These are phyloP conservation scores for Perdita meconis DNA, from an alignment of 2,888 invertebrate species.

Conservation along the genomic window DNA sequence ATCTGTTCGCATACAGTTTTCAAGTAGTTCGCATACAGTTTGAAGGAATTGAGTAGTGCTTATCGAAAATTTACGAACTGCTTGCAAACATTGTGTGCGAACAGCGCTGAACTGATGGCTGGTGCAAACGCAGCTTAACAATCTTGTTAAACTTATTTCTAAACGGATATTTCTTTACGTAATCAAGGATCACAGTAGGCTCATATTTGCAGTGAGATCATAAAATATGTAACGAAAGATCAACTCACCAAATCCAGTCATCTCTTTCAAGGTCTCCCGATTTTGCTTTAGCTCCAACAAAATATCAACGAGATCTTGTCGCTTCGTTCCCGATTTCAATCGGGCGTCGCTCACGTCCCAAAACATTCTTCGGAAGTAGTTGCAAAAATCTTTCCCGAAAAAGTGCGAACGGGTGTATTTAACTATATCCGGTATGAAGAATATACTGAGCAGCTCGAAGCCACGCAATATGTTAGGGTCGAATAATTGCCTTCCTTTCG, in stretches of 20 bases:
- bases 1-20: too few relatives aligned
- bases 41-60: too few relatives aligned
- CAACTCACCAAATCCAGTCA: constrained; percentile 62
- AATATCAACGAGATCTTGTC: constrained; percentile 85
- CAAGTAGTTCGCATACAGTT: too few relatives aligned
- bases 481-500: constrained; percentile 83
- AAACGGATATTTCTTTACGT: too few relatives aligned
- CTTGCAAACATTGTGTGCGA: too few relatives aligned
- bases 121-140: too few relatives aligned
- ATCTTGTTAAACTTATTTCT: too few relatives aligned
- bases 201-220: too few relatives aligned
- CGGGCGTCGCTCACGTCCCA: constrained; percentile 83
- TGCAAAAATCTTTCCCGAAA: constrained; percentile 78
- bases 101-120: too few relatives aligned
- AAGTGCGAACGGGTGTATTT: constrained; percentile 80
- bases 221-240: background rate
- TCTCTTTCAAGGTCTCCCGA: constrained; percentile 51
- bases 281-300: constrained; percentile 83
- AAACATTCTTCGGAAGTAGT: constrained; percentile 83
- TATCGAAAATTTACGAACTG: too few relatives aligned
- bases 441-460: constrained; percentile 81
- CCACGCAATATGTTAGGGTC: constrained; percentile 77
- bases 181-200: too few relatives aligned
- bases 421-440: constrained; percentile 83
- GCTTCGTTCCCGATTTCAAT: constrained; percentile 79